Percentiles rank a stretch among this genome's conserved stretches.
Evolutionary conservation across 2,888 invertebrate genomes (phyloP).

Genomic region (Agrotis ipsilon): DNA sequence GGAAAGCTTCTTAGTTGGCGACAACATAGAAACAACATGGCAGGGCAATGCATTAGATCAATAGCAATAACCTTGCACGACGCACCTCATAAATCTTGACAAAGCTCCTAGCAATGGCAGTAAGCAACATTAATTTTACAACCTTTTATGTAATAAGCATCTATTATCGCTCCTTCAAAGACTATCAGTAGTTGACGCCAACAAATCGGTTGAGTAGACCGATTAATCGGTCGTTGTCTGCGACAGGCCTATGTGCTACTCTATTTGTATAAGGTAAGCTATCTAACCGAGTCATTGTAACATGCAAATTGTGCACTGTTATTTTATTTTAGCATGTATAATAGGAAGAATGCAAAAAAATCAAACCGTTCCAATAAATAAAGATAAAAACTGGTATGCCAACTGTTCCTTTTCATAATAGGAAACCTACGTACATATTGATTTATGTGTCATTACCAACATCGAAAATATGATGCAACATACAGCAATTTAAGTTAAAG

Average conservation of each 20-base stretch:
- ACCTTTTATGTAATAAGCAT: constrained; percentile 22
- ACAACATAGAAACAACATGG: constrained; percentile 1
- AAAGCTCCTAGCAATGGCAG: not conserved
- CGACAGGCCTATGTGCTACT: constrained; percentile 15
- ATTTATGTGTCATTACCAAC: not conserved
- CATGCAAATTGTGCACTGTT: constrained; percentile 50
- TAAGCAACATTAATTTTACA: constrained; percentile 23
- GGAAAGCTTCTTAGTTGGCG: not conserved
- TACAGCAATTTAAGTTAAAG: not conserved
- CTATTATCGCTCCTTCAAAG: constrained; percentile 12
- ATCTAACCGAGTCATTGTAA: constrained; percentile 37
- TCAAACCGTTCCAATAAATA: constrained; percentile 3
- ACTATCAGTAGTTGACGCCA: constrained; percentile 26
- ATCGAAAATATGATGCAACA: not conserved
- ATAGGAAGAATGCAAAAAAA: constrained; percentile 25
- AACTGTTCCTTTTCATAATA: not conserved
- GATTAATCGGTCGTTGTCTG: constrained; percentile 26
- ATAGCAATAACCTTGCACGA: not conserved
- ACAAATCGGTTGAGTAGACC: constrained; percentile 23
- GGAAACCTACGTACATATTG: not conserved
- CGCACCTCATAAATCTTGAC: constrained; percentile 7
- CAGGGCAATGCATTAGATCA: not conserved
- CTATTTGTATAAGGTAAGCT: constrained; percentile 19
- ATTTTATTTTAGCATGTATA: constrained; percentile 28
- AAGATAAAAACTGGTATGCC: constrained; percentile 20